Base-by-base conservation (phyloP, 2,888 invertebrate genomes). In the Apoda limacodes region DNA sequence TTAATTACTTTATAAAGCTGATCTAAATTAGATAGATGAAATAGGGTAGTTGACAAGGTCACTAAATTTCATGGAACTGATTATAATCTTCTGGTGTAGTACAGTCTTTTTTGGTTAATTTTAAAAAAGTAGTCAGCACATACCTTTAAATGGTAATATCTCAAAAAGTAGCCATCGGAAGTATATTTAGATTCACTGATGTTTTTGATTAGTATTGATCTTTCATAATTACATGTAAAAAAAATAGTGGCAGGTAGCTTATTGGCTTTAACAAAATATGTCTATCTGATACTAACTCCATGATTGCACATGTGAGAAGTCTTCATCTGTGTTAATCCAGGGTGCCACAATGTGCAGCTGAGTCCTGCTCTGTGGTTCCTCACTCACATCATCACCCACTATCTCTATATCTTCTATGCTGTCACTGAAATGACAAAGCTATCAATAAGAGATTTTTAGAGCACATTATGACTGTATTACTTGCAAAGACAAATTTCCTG, bases 321-420 rank as follows among this genome's bases (percentile, higher is more conserved):
- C 93, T 1, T 93, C 93, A 43, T 91, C 90, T 3, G 88, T 88
- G 35, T 60, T 50, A 29, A 75, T 36, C 48, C 89, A 88, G 0
- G 95, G 92, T n/a, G 90, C 89, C 20, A 92, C 90, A 40, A 96
- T 90, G 84, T 82, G 82, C 74, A 90, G 54, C 76, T 85, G 81
- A 7, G 88, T 78, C 40, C 86, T 83, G 4, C 84, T 81, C 1
- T 83, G 86, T 13, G 85, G 83, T 39, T 85, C 85, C 24, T 89
- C 89, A 45, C 87, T 88, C 15, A 84, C 84, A 33, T 82, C 70
- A n/a, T 75, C 66, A 0, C 70, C 68, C 11, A 68, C 78, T 63
- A 54, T 92, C 85, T 93, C 95, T 87, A 52, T 91, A 88, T 60
- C 90, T 80, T 56, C 94, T 85, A 64, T 93, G 88, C 39, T 92